phyloP scores from a whole-genome alignment of 2,113 vertebrate genomes.

The Chamaea fasciata region DNA sequence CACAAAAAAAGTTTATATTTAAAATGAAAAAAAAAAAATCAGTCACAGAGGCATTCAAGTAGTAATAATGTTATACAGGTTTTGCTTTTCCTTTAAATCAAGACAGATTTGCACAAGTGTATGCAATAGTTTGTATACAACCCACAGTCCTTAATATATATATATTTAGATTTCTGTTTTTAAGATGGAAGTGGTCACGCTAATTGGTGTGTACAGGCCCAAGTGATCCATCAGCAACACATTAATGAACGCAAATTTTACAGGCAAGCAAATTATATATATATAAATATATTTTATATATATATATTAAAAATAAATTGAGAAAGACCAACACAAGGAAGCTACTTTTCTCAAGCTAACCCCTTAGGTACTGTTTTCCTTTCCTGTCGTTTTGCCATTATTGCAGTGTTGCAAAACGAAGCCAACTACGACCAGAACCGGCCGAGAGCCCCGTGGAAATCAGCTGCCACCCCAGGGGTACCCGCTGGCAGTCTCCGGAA shows the following conservation, averaged over 20 bases:
- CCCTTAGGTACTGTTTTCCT: slow-evolving; percentile 78
- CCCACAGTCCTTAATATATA: slow-evolving; percentile 75
- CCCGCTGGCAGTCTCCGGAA: slow-evolving; percentile 23
- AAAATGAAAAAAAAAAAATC: slow-evolving; percentile 86
- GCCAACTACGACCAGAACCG: slow-evolving; percentile 43
- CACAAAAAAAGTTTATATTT: slow-evolving; percentile 87
- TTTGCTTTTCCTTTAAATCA: slow-evolving; percentile 78
- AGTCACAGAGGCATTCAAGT: slow-evolving; percentile 99
- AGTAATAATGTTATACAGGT: slow-evolving; percentile 98
- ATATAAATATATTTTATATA: slow-evolving; percentile 75
- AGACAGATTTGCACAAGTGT: slow-evolving; percentile 76
- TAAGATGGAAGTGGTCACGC: slow-evolving; percentile 84
- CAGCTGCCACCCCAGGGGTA: slow-evolving; percentile 52
- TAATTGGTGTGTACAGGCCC: slow-evolving; percentile 79
- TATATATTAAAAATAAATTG: slow-evolving; percentile 63
- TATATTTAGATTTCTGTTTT: slow-evolving; percentile 75
- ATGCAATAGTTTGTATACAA: slow-evolving; percentile 72
- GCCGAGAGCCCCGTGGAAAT: slow-evolving; percentile 55
- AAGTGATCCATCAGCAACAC: slow-evolving; percentile 84
- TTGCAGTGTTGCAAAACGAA: slow-evolving; percentile 73
- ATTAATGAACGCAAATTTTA: slow-evolving; percentile 87
- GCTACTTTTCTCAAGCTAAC: slow-evolving; percentile 78
- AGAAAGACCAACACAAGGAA: slow-evolving; percentile 77
- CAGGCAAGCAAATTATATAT: slow-evolving; percentile 85
- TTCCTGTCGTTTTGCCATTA: slow-evolving; percentile 72